Conservation (phyloP, 2,113 vertebrate genomes). For the Chionis minor region DNA sequence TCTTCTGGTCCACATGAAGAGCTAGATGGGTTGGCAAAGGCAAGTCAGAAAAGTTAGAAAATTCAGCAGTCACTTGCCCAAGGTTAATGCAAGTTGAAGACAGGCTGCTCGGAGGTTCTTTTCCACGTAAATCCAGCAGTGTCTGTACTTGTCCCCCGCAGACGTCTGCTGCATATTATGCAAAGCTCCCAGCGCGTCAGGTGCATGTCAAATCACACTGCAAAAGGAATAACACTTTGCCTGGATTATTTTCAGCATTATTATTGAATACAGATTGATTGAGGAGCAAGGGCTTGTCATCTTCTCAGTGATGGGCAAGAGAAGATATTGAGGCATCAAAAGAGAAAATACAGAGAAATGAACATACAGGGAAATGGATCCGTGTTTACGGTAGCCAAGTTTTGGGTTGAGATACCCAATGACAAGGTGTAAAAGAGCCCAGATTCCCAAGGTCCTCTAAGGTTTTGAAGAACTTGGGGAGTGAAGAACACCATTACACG, state of each 20-base stretch:
- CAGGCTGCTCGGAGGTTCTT: not conserved
- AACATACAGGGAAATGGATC: rapidly evolving
- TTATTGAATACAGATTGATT: not conserved
- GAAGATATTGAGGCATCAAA: not conserved
- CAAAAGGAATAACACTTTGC: not conserved
- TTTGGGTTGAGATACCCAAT: not conserved
- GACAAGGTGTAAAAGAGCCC: not conserved
- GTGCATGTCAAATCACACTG: not conserved
- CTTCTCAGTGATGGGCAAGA: not conserved
- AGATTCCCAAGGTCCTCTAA: not conserved
- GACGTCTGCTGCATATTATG: not conserved
- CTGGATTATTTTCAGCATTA: not conserved
- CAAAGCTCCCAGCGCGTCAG: not conserved
- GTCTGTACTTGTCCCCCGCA: not conserved
- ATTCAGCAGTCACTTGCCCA: not conserved
- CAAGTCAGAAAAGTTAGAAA: not conserved
- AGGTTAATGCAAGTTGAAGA: not conserved
- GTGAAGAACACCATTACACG: not conserved
- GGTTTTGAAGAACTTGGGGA: not conserved
- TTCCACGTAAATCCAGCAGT: not conserved
- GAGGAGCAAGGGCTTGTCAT: rapidly evolving
- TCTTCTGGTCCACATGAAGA: not conserved
- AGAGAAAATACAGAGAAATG: not conserved
- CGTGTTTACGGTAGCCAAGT: not conserved
- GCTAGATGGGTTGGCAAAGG: not conserved